These are phyloP conservation scores for Eulemur rubriventer DNA, from an alignment of 2,797 vertebrate genomes.

Conservation along the genomic window DNA sequence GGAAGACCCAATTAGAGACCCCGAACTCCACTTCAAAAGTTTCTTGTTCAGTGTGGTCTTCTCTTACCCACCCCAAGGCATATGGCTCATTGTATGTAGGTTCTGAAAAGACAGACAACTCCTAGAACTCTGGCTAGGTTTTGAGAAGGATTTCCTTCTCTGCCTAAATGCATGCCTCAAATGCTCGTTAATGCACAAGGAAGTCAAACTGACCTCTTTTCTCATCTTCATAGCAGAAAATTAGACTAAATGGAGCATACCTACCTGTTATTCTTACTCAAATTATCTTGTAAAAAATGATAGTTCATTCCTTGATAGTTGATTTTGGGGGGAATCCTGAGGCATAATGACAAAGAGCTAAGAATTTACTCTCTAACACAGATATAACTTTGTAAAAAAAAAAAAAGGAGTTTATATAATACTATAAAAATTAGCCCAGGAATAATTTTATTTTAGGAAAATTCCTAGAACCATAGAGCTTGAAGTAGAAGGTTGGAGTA, in stretches of 20 bases:
- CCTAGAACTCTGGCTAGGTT: background rate
- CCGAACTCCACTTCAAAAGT: background rate
- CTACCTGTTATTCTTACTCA: background rate
- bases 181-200: background rate
- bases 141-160: conserved; percentile 8
- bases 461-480: background rate
- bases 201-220: conserved; percentile 28
- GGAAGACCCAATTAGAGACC: background rate
- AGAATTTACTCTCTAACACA: conserved; percentile 17
- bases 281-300: conserved; percentile 48
- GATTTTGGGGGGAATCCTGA: background rate
- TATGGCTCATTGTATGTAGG: background rate
- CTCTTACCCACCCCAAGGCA: background rate
- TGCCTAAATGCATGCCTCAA: background rate
- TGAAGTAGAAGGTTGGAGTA: background rate
- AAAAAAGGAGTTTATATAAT: background rate
- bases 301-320: background rate
- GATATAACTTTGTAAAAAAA: background rate
- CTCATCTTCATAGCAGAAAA: background rate
- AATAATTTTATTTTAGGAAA: conserved; percentile 46
- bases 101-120: background rate
- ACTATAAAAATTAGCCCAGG: conserved; percentile 11
- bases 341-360: background rate
- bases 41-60: background rate
- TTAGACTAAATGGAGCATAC: background rate